Evolutionary conservation across 2,888 invertebrate genomes (phyloP), one percentile per base, ranked within the genome.

Genomic region (Aspidiotus rigidus): DNA sequence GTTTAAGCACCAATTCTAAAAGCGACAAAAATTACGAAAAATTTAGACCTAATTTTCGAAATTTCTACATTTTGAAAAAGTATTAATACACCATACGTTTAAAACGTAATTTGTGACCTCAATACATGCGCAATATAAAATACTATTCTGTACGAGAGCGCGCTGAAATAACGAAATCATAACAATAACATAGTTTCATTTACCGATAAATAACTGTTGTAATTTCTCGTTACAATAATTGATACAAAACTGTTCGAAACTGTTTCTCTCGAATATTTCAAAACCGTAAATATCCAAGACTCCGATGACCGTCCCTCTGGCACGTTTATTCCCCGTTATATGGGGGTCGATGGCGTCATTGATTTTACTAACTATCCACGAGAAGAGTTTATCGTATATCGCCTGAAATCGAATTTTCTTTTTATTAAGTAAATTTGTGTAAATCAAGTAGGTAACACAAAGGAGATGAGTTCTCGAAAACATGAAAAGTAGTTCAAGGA

Each of bases 141-240:
- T n/a, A 28, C 28, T 28, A 28, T 28, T 28, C 28, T 28, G 28
- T 5, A 1, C 2, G 28, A 28, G 28, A 28, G 28, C 5, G 28
- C 28, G 28, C 28, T 28, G 28, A 28, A 28, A 28, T 28, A 28
- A 28, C 28, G 28, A 28, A 28, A 28, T 28, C 28, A 28, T 28
- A 28, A 28, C 28, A 28, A 28, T 28, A 28, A 28, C 28, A 28
- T 28, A 28, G 15, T 42, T 41, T 10, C 44, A 40, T 73, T 79
- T 76, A 90, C 90, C 90, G 76, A 98, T 98, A 78, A 98, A 98
- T 49, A 98, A 81, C 79, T 98, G 98, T 78, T 98, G 98, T 73
- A 98, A 81, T 78, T 98, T 98, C 81, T 98, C 98, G 78, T 98
- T 98, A 77, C 97, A 98, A 80, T 97, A 98, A 80, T 98, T 98